Conservation (phyloP, 2,888 invertebrate genomes). For the Eledona agricola region DNA sequence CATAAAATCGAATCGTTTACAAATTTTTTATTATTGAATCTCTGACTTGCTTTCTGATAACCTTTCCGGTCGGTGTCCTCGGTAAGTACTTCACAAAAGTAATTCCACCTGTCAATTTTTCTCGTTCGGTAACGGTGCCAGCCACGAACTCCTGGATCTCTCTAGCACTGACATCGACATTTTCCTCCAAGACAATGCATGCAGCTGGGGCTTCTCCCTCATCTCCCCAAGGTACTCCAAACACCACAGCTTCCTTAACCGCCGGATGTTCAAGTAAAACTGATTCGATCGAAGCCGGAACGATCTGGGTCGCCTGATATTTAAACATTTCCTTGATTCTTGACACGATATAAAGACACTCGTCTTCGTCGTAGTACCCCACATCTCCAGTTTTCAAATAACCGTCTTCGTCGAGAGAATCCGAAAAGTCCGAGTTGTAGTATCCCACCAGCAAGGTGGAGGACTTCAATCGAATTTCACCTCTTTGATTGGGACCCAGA, state of each 20-base stretch:
- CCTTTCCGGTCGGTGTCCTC: slow-evolving; percentile 48
- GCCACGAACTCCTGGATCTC: slow-evolving; percentile 30
- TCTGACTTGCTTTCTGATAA: slow-evolving; percentile 39
- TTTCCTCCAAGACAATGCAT: slow-evolving; percentile 33
- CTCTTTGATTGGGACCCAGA: slow-evolving; percentile 61
- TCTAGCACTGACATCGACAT: slow-evolving; percentile 7
- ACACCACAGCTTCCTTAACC: slow-evolving; percentile 49
- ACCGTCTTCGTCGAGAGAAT: slow-evolving; percentile 47
- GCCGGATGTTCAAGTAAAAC: slow-evolving; percentile 48
- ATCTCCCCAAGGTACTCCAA: slow-evolving; percentile 47
- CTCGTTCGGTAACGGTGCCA: slow-evolving; percentile 31
- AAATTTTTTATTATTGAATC: slow-evolving; percentile 45
- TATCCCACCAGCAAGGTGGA: slow-evolving; percentile 59
- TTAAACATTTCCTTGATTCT: slow-evolving; percentile 53
- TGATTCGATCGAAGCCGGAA: slow-evolving; percentile 48
- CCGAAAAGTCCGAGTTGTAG: slow-evolving; percentile 45
- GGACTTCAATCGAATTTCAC: slow-evolving; percentile 65
- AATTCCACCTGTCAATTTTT: slow-evolving; percentile 49
- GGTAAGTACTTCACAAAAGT: slow-evolving; percentile 46
- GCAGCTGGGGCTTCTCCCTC: slow-evolving; percentile 48
- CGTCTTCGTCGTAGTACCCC: slow-evolving; percentile 51
- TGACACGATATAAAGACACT: slow-evolving; percentile 49
- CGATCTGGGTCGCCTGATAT: slow-evolving; percentile 52
- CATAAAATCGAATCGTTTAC: slow-evolving; percentile 1
- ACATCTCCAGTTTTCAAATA: slow-evolving; percentile 52